phyloP scores from a whole-genome alignment of 2,888 invertebrate genomes.

The Volucella inanis region DNA sequence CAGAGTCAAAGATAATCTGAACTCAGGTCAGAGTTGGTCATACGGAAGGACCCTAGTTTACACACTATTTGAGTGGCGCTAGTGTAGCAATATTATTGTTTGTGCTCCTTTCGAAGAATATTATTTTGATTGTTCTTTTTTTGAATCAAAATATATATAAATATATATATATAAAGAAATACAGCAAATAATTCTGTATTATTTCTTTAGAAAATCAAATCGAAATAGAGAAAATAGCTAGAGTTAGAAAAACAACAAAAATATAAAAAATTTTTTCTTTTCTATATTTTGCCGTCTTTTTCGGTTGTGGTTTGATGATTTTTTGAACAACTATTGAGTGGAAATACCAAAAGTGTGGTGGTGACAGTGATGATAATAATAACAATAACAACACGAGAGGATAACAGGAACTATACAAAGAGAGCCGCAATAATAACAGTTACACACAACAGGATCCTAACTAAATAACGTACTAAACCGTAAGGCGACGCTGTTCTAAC shows the following conservation, averaged over 20 bases:
- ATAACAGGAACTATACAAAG: conserved; percentile 77
- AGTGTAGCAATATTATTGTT: conserved; percentile 60
- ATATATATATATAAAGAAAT: not conserved
- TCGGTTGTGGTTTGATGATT: conserved; percentile 7
- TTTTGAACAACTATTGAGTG: conserved; percentile 28
- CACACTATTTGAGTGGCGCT: conserved; percentile 57
- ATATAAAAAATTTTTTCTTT: not conserved
- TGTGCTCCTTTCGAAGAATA: conserved; percentile 1
- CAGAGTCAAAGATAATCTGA: conserved; percentile 69
- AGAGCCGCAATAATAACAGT: conserved; percentile 76
- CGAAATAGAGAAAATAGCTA: conserved; percentile 1
- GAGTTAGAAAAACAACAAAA: not conserved
- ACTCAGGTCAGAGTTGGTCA: conserved; percentile 57
- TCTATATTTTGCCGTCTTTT: not conserved
- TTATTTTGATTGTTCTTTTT: conserved; percentile 12
- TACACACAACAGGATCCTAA: conserved; percentile 78
- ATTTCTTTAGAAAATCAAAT: too few relatives aligned
- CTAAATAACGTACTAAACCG: conserved; percentile 83
- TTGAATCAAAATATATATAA: not conserved
- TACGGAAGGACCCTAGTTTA: conserved; percentile 49
- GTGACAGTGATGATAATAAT: conserved; percentile 43
- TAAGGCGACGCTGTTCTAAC: conserved; percentile 84
- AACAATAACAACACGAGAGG: conserved; percentile 67
- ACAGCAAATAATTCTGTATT: not conserved
- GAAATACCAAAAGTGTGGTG: conserved; percentile 18